These are phyloP conservation scores for Xenotilapia leptura DNA, from an alignment of 2,113 vertebrate genomes.

Conservation along the genomic window DNA sequence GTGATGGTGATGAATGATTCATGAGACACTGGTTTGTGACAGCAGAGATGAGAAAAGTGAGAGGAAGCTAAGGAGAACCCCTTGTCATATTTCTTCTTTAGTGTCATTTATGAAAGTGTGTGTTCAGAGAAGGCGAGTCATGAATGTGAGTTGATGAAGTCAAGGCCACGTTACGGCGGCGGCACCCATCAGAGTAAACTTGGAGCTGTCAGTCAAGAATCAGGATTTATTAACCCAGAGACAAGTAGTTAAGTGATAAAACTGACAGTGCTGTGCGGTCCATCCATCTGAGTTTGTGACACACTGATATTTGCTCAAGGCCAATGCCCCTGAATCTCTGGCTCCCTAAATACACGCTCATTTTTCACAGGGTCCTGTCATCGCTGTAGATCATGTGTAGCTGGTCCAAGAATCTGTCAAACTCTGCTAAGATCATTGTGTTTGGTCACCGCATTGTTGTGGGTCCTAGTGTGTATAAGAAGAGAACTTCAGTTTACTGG, in stretches of 20 bases:
- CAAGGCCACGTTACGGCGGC: slow-evolving; percentile 32
- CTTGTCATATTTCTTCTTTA: slow-evolving; percentile 56
- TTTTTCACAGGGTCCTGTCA: slow-evolving; percentile 51
- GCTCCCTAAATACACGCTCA: slow-evolving; percentile 35
- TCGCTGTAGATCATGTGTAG: slow-evolving; percentile 19
- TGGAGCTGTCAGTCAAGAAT: slow-evolving; percentile 25
- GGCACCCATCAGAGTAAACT: neutral
- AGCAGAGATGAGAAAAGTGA: slow-evolving; percentile 3
- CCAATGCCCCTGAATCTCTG: slow-evolving; percentile 31
- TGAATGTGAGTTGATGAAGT: slow-evolving; percentile 53
- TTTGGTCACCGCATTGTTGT: neutral
- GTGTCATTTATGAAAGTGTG: slow-evolving; percentile 63
- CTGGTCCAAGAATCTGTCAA: neutral
- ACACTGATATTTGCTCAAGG: slow-evolving; percentile 47
- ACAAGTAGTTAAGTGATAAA: slow-evolving; percentile 51
- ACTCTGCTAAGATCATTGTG: neutral
- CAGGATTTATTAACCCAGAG: slow-evolving; percentile 56
- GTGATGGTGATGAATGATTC: slow-evolving; percentile 24
- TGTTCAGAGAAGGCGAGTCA: slow-evolving; percentile 19
- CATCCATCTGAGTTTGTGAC: slow-evolving; percentile 45
- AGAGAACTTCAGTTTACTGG: neutral
- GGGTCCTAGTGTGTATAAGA: neutral
- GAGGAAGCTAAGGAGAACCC: slow-evolving; percentile 30
- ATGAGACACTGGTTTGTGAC: slow-evolving; percentile 19
- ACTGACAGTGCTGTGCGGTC: slow-evolving; percentile 24